Evolutionary conservation across 2,888 invertebrate genomes (phyloP).

Genomic region (Gastrophysa polygoni): DNA sequence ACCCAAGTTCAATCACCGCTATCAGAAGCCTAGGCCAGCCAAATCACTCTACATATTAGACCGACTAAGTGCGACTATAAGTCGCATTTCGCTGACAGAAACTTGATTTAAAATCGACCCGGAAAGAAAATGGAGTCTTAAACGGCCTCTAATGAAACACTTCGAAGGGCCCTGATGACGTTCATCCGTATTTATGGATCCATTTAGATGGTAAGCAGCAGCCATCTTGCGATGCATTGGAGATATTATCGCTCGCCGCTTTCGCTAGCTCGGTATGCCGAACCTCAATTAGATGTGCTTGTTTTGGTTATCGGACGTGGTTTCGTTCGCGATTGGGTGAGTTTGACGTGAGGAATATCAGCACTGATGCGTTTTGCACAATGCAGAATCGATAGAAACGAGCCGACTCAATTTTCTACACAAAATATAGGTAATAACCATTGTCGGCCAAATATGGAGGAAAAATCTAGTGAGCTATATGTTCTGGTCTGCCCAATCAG

Average conservation of each 20-base stretch:
- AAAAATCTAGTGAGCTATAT: too few relatives aligned
- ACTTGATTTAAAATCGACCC: slow-evolving; percentile 24
- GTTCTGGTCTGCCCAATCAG: too few relatives aligned
- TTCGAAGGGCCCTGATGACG: slow-evolving; percentile 24
- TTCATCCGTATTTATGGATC: slow-evolving; percentile 34
- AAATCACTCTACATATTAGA: neutral
- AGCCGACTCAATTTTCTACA: too few relatives aligned
- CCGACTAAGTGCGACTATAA: neutral
- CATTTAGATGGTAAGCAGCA: slow-evolving; percentile 33
- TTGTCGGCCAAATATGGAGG: too few relatives aligned
- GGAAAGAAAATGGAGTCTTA: slow-evolving; percentile 24
- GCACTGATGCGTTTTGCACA: neutral
- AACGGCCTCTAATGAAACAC: slow-evolving; percentile 30
- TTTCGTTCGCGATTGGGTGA: neutral
- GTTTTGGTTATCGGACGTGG: neutral
- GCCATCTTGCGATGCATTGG: slow-evolving; percentile 12
- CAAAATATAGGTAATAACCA: too few relatives aligned
- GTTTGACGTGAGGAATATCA: neutral
- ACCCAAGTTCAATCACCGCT: neutral
- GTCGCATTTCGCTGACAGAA: slow-evolving; percentile 8
- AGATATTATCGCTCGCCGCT: neutral
- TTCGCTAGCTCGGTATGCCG: neutral
- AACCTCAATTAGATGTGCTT: neutral
- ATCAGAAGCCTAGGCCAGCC: neutral
- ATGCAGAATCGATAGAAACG: neutral